phyloP scores from a whole-genome alignment of 2,797 vertebrate genomes.

The Coranthus polyacanthus region DNA sequence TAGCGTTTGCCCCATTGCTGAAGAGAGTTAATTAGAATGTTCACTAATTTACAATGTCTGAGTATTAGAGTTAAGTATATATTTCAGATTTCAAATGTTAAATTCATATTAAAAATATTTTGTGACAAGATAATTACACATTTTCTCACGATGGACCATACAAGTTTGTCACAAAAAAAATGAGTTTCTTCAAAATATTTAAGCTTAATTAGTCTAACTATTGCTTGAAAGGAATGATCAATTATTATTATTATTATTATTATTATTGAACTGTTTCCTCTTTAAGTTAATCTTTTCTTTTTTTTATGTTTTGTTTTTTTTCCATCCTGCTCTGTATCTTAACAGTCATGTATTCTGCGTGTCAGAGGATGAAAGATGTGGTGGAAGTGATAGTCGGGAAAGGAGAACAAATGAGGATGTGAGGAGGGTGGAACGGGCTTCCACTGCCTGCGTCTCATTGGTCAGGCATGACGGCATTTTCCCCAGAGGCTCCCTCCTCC shows the following conservation, averaged over 20 bases:
- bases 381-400: constrained; percentile 45
- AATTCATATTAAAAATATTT: too few relatives aligned
- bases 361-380: constrained; percentile 41
- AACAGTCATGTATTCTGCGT: constrained; percentile 42
- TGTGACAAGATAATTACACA: too few relatives aligned
- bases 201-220: too few relatives aligned
- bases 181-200: too few relatives aligned
- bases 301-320: constrained; percentile 30
- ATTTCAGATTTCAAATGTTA: not conserved
- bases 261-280: too few relatives aligned
- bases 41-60: too few relatives aligned
- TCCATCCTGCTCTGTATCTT: constrained; percentile 17
- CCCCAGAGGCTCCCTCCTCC: constrained; percentile 83
- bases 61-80: not conserved
- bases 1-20: too few relatives aligned
- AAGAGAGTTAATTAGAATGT: too few relatives aligned
- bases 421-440: constrained; percentile 73
- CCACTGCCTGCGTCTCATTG: constrained; percentile 89
- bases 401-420: constrained; percentile 66
- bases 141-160: too few relatives aligned
- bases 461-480: constrained; percentile 93
- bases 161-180: too few relatives aligned
- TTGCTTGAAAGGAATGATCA: too few relatives aligned
- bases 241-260: too few relatives aligned
- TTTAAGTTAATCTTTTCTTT: constrained; percentile 4